Conservation (phyloP, 2,797 vertebrate species). For the Antennarius maculatus region DNA sequence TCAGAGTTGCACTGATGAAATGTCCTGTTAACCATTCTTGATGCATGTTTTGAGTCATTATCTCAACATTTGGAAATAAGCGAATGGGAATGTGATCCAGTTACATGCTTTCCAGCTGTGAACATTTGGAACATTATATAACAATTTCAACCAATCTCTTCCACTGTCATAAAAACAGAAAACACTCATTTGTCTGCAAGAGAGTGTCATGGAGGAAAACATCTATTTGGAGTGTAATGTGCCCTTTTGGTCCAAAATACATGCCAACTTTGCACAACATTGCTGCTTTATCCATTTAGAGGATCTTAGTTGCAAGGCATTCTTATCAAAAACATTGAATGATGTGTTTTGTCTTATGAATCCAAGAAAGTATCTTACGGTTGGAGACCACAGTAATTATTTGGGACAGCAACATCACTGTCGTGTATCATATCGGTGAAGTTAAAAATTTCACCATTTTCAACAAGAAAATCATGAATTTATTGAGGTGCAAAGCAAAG, state of each 20-base stretch:
- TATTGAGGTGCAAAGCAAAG: slow-evolving; percentile 21
- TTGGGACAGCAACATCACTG: slow-evolving; percentile 38
- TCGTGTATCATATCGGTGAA: slow-evolving; percentile 8
- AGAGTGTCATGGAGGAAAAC: slow-evolving; percentile 10
- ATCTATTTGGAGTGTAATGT: neutral
- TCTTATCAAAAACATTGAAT: no score
- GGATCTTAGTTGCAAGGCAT: slow-evolving; percentile 8
- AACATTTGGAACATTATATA: slow-evolving; percentile 35
- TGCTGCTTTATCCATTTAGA: neutral
- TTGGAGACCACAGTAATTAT: slow-evolving; percentile 34
- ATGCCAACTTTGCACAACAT: neutral
- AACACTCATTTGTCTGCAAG: slow-evolving; percentile 21
- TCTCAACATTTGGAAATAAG: slow-evolving; percentile 36
- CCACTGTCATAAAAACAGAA: slow-evolving; percentile 15
- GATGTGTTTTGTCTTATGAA: slow-evolving; percentile 11
- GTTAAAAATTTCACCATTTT: slow-evolving; percentile 9
- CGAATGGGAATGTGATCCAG: slow-evolving; percentile 22
- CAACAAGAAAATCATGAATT: slow-evolving; percentile 1
- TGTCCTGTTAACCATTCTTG: slow-evolving; percentile 24
- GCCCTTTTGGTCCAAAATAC: neutral
- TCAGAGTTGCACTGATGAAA: slow-evolving; percentile 45
- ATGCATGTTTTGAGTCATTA: slow-evolving; percentile 26
- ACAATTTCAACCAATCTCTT: slow-evolving; percentile 31
- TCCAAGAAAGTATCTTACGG: slow-evolving; percentile 24
- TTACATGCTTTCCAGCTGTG: slow-evolving; percentile 23